A percentile compares a stretch with the other conserved stretches of the same genome.
Evolutionary conservation across 2,797 vertebrate genomes (phyloP).

Genomic region (Thalassophryne amazonica): DNA sequence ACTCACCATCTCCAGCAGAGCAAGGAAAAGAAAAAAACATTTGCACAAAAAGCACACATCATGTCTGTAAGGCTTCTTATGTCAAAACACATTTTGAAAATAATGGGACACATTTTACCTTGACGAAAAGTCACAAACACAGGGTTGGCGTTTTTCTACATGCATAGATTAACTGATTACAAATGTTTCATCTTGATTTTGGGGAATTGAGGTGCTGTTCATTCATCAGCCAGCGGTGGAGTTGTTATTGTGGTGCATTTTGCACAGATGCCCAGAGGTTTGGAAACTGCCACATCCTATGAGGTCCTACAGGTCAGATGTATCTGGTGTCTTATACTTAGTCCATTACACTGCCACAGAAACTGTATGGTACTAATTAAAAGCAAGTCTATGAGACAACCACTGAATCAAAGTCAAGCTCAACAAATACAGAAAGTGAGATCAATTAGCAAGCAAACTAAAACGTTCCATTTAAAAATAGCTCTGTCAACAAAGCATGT

Average conservation of each 20-base stretch:
- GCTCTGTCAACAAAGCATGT: too few relatives aligned
- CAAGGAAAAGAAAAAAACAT: background rate
- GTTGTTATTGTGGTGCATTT: slow-evolving; percentile 50
- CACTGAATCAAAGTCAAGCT: too few relatives aligned
- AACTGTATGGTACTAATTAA: too few relatives aligned
- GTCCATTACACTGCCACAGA: slow-evolving; percentile 24
- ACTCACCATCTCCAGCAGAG: slow-evolving; percentile 25
- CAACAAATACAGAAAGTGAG: too few relatives aligned
- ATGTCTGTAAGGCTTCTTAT: slow-evolving; percentile 8
- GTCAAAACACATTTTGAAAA: slow-evolving; percentile 29
- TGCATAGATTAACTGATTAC: slow-evolving; percentile 19
- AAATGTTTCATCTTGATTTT: slow-evolving; percentile 26
- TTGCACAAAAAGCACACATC: slow-evolving; percentile 15
- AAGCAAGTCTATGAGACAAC: too few relatives aligned
- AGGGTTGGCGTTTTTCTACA: too few relatives aligned
- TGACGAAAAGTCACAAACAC: slow-evolving; percentile 4
- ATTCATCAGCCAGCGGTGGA: slow-evolving; percentile 37
- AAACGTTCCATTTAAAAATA: too few relatives aligned
- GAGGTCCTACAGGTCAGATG: slow-evolving; percentile 61
- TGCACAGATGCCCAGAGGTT: slow-evolving; percentile 47
- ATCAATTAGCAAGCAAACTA: too few relatives aligned
- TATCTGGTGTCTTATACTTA: slow-evolving; percentile 47
- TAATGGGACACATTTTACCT: slow-evolving; percentile 16
- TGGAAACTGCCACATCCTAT: slow-evolving; percentile 31
- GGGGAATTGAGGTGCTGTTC: slow-evolving; percentile 44